A percentile compares a stretch with the other conserved stretches of the same genome.
These are phyloP conservation scores for Cydia pomonella DNA, from an alignment of 1,140 invertebrate species.

Conservation along the genomic window DNA sequence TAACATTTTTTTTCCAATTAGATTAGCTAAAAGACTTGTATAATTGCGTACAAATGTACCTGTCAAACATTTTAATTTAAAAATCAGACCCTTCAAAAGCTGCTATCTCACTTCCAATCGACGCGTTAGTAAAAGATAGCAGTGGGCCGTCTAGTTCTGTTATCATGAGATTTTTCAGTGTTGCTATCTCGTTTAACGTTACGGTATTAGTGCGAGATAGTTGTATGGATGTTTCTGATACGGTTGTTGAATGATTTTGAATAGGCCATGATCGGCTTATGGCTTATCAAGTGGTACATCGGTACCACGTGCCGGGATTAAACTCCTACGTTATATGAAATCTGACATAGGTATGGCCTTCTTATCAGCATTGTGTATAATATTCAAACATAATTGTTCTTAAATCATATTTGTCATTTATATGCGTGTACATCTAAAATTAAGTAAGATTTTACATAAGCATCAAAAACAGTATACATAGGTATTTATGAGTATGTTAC, in stretches of 20 bases:
- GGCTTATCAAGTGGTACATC: conserved; percentile 51
- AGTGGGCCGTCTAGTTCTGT: conserved; percentile 15
- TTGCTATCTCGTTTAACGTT: conserved; percentile 7
- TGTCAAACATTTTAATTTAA: conserved; percentile 32
- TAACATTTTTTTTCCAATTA: too few relatives aligned
- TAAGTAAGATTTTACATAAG: too few relatives aligned
- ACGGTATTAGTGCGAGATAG: conserved; percentile 22
- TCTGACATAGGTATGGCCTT: conserved; percentile 37
- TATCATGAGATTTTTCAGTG: conserved; percentile 6
- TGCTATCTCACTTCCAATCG: conserved; percentile 25
- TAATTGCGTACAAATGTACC: conserved; percentile 45
- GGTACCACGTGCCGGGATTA: conserved; percentile 62
- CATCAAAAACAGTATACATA: too few relatives aligned
- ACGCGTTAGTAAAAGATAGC: conserved; percentile 22
- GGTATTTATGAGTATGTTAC: too few relatives aligned
- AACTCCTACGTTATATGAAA: conserved; percentile 44
- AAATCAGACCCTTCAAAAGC: conserved; percentile 15
- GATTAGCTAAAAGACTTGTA: conserved; percentile 16
- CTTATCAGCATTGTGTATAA: conserved; percentile 44
- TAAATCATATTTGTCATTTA: neutral
- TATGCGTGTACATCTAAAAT: too few relatives aligned
- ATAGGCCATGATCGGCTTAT: conserved; percentile 57
- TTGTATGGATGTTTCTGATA: neutral
- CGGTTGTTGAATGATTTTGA: conserved; percentile 30
- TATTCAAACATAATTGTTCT: conserved; percentile 48